Base-by-base conservation (phyloP, 2,797 vertebrate genomes). In the Okamejei kenojei region DNA sequence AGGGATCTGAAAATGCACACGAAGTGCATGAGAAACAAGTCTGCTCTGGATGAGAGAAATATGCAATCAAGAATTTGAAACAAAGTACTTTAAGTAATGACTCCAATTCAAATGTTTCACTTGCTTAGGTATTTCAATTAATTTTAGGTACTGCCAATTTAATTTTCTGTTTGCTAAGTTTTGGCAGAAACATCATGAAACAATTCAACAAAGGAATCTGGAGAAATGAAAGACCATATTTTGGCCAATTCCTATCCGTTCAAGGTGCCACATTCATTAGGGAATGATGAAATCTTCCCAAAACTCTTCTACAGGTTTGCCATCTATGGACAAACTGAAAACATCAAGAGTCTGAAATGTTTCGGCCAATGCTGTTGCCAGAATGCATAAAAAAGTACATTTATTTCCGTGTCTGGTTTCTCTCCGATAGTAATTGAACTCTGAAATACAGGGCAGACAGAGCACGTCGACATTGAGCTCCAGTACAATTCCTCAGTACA, bases 151-250 rank as follows among this genome's bases (percentile, higher is more conserved):
- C 13, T 54, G 90, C 38, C 71, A 92, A 76, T 54, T 35, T 58
- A 71, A 92, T n/a, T 54, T 92, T 76, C 90, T 17, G 35, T 76
- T 45, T 91, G 13, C 68, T 29, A 76, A 73, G 35, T 29, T 92
- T 92, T 71, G 0, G 71, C 38, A 92, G 90, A 54, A 92, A 76
- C 68, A 76, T 45, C 71, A 76, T 54, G 21, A 92, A 76, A 54
- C 90, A 92, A 92, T 58, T 92, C 10, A 17, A 32, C 61, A 32
- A 68, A 68, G 84, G 63, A 88, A 88, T 88, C 71, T 92, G 45
- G 29, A 74, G 90, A 10, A 54, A 11, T 29, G 38, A 54, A 92
- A 73, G 35, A 29, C 65, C 38, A 58, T 76, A 76, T 54, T 54
- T 76, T 71, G 90, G 90, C 23, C 73, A 74, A 76, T 92, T 71